Conservation (phyloP, 2,797 vertebrate genomes). For the Sphaeramia orbicularis region DNA sequence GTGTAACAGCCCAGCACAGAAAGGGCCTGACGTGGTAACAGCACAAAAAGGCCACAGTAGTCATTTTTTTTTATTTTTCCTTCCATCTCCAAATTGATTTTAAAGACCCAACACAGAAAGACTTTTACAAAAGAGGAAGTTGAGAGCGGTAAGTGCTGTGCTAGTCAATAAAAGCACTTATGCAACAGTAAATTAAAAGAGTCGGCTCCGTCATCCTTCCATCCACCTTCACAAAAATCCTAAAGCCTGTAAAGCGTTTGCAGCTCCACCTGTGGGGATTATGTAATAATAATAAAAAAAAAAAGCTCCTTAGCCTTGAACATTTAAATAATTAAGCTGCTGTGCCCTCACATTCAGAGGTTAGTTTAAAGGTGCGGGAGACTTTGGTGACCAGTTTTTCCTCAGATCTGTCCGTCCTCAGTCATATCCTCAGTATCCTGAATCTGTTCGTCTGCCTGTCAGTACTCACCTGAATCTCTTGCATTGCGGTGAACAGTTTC, state of each 20-base stretch:
- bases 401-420: no score
- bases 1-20: slow-evolving; percentile 18
- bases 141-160: slow-evolving; percentile 27
- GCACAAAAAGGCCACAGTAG: slow-evolving; percentile 33
- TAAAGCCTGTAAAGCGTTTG: slow-evolving; percentile 24
- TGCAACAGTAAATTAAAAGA: slow-evolving; percentile 31
- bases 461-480: no score
- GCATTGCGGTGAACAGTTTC: no score
- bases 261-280: slow-evolving; percentile 39
- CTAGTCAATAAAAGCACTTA: slow-evolving; percentile 56
- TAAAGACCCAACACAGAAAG: slow-evolving; percentile 33
- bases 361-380: slow-evolving; percentile 9
- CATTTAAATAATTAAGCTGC: slow-evolving; percentile 34
- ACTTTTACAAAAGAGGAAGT: slow-evolving; percentile 31
- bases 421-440: no score
- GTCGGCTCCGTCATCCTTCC: slow-evolving; percentile 18
- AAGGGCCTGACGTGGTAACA: slow-evolving; percentile 10
- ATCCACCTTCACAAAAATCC: slow-evolving; percentile 19
- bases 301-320: slow-evolving; percentile 15
- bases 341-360: slow-evolving; percentile 1
- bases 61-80: neutral
- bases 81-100: slow-evolving; percentile 47
- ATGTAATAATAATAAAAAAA: slow-evolving; percentile 33
- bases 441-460: no score
- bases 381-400: no score